Evolutionary conservation across 2,113 vertebrate species (phyloP).

Genomic region (Chamaea fasciata): DNA sequence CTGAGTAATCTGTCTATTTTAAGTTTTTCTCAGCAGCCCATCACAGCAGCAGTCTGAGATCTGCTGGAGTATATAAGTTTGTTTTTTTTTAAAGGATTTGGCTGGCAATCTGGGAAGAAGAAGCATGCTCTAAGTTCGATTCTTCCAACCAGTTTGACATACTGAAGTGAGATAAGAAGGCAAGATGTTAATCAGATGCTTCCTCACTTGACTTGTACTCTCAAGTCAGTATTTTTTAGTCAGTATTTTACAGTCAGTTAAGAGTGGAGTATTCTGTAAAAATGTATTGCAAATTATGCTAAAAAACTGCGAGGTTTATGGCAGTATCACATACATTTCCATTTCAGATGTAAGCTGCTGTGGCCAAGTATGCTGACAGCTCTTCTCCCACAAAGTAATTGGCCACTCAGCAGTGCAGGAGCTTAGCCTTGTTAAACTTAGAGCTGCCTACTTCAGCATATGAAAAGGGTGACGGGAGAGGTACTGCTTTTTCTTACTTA

Average conservation of each 20-base stretch:
- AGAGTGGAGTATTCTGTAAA: background rate
- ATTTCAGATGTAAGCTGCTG: background rate
- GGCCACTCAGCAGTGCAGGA: background rate
- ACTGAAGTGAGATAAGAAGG: background rate
- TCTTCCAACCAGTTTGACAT: background rate
- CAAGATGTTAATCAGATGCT: background rate
- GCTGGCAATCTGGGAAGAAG: background rate
- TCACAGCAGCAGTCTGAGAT: background rate
- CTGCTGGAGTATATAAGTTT: background rate
- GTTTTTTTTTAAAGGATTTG: background rate
- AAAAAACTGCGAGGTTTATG: background rate
- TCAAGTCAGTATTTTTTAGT: background rate
- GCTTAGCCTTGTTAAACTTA: background rate
- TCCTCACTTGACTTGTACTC: background rate
- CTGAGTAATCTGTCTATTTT: slow-evolving; percentile 38
- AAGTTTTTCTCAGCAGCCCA: background rate
- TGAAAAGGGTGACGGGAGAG: background rate
- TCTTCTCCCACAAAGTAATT: background rate
- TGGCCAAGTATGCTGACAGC: background rate
- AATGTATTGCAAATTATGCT: background rate
- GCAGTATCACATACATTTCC: background rate
- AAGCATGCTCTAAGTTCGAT: background rate
- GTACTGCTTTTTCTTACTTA: background rate
- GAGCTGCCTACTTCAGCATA: background rate
- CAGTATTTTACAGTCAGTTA: background rate